Conservation (phyloP, 1,140 invertebrate genomes). For the Luehdorfia chinensis region DNA sequence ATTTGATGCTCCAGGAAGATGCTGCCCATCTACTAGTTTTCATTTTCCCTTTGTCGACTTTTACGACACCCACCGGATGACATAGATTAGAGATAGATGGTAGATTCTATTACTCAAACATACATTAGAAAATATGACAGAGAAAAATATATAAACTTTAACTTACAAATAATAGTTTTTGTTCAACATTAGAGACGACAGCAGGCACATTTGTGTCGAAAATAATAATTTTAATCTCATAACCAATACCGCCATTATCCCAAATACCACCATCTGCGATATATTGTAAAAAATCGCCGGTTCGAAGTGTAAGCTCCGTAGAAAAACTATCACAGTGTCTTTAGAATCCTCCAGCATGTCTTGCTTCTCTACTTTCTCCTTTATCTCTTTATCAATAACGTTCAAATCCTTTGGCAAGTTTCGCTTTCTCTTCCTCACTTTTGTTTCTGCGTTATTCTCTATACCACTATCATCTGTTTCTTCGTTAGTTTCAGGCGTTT, state of each 20-base stretch:
- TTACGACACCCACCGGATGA: too few species aligned
- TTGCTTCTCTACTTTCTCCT: constrained; percentile 10
- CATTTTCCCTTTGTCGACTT: too few species aligned
- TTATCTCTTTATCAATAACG: constrained; percentile 27
- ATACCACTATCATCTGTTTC: constrained; percentile 42
- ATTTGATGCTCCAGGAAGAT: too few species aligned
- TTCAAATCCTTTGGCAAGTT: constrained; percentile 33
- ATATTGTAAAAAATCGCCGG: constrained; percentile 84
- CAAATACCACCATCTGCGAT: constrained; percentile 82
- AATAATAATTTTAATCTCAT: constrained; percentile 92
- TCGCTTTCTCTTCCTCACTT: constrained; percentile 15
- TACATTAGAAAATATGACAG: too few species aligned
- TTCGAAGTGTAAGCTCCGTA: constrained; percentile 63
- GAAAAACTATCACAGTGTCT: constrained; percentile 26
- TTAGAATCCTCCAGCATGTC: too few species aligned
- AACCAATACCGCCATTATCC: constrained; percentile 85
- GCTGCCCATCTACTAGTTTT: too few species aligned
- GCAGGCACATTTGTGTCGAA: constrained; percentile 88
- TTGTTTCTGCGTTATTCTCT: constrained; percentile 31
- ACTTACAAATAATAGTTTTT: constrained; percentile 44
- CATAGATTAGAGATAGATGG: too few species aligned
- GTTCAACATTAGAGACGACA: constrained; percentile 80
- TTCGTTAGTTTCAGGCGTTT: constrained; percentile 23
- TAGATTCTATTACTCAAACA: too few species aligned
- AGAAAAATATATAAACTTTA: too few species aligned